Evolutionary conservation across 2,797 vertebrate genomes (phyloP).

Genomic region (Salmo trutta): DNA sequence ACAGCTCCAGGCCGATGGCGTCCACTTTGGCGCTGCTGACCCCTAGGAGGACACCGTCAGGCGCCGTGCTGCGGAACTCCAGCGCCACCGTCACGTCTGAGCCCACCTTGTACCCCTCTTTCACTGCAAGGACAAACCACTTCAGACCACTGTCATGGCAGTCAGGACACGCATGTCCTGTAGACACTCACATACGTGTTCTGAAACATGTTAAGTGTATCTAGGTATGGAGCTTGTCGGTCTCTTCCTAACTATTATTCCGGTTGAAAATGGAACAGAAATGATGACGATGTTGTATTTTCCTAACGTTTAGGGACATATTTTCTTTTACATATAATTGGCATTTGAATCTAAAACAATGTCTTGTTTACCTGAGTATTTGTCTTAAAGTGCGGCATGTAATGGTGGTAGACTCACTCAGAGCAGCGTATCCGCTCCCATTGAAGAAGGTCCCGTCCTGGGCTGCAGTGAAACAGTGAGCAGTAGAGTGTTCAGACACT

Average conservation of each 20-base stretch:
- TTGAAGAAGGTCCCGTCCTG: conserved; percentile 89
- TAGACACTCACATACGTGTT: not conserved
- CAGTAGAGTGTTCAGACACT: conserved; percentile 70
- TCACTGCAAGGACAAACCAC: conserved; percentile 72
- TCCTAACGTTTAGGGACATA: too few relatives aligned
- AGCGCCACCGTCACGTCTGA: conserved; percentile 85
- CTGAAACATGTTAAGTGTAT: too few relatives aligned
- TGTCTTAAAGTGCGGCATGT: too few relatives aligned
- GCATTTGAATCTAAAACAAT: too few relatives aligned
- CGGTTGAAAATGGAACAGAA: not conserved
- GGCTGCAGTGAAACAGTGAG: conserved; percentile 79
- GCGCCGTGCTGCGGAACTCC: conserved; percentile 83
- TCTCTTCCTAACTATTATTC: not conserved
- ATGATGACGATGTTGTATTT: too few relatives aligned
- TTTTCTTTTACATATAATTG: too few relatives aligned
- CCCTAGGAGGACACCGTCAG: conserved; percentile 82
- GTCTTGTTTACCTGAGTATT: not conserved
- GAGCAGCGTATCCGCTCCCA: conserved; percentile 85
- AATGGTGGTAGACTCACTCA: conserved; percentile 71
- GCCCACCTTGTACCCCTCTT: conserved; percentile 89
- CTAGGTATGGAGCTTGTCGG: not conserved
- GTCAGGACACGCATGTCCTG: not conserved
- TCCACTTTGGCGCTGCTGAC: conserved; percentile 93
- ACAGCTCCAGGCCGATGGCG: conserved; percentile 89
- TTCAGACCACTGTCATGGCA: not conserved